Conservation (phyloP, 1,140 invertebrate species). For the Pogonognathellus flavescens region DNA sequence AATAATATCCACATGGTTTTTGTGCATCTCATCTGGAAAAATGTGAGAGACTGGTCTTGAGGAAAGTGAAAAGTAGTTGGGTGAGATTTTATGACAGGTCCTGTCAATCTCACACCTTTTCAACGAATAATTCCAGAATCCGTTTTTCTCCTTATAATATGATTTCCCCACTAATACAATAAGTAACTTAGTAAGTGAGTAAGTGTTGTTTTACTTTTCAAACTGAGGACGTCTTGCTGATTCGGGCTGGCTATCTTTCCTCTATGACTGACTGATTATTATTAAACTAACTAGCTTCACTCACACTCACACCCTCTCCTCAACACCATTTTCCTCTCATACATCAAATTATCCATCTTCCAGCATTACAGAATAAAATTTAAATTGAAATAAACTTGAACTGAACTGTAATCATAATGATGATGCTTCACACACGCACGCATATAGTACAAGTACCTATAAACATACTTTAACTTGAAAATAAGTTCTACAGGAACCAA, state of each 20-base stretch:
- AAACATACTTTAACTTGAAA: too few species aligned
- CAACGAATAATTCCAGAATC: constrained; percentile 38
- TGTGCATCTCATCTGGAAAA: too few species aligned
- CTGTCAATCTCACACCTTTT: constrained; percentile 60
- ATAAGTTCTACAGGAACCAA: too few species aligned
- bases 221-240: constrained; percentile 8
- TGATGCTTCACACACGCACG: too few species aligned
- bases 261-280: constrained; percentile 24
- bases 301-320: not conserved
- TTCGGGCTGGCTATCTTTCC: not conserved
- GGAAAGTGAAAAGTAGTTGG: constrained; percentile 56
- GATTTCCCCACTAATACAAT: not conserved
- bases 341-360: too few species aligned
- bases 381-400: too few species aligned
- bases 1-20: too few species aligned
- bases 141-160: constrained; percentile 1
- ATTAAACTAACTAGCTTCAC: constrained; percentile 11
- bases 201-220: constrained; percentile 20
- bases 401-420: too few species aligned
- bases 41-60: not conserved
- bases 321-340: too few species aligned
- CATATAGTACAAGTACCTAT: too few species aligned
- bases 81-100: constrained; percentile 56
- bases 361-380: too few species aligned
- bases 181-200: not conserved